Conservation (phyloP, 2,888 invertebrate species). For the Adela reaumurella region DNA sequence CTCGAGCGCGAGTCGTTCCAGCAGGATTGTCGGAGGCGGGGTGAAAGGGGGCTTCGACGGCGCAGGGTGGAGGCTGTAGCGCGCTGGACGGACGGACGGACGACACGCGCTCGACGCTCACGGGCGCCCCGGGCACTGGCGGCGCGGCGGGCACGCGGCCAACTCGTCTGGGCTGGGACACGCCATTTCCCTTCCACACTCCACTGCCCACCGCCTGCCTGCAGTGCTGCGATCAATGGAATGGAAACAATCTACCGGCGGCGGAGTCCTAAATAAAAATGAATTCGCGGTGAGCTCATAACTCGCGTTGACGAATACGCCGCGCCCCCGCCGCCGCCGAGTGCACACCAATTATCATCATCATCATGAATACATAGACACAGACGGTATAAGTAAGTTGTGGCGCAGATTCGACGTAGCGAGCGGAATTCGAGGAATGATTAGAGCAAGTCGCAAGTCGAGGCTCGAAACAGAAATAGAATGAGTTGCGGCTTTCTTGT, state of each 20-base stretch:
- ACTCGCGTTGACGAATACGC: neutral
- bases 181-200: neutral
- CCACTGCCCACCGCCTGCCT: neutral
- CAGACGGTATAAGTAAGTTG: too few relatives aligned
- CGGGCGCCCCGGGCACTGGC: slow-evolving; percentile 42
- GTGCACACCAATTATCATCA: too few relatives aligned
- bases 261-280: neutral
- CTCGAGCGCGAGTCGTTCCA: neutral
- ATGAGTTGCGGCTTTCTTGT: too few relatives aligned
- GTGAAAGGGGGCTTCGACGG: neutral
- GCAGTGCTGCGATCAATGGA: neutral
- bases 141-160: slow-evolving; percentile 4
- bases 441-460: too few relatives aligned
- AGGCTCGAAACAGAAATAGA: too few relatives aligned
- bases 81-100: neutral
- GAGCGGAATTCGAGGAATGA: too few relatives aligned
- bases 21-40: neutral
- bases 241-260: slow-evolving; percentile 2
- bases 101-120: slow-evolving; percentile 35
- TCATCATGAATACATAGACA: too few relatives aligned
- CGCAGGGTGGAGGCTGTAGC: neutral
- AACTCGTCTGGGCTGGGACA: neutral
- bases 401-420: too few relatives aligned
- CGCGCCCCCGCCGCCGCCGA: too few relatives aligned
- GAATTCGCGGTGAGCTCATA: neutral